phyloP scores from a whole-genome alignment of 2,113 vertebrate genomes.

The Miniopterus natalensis region DNA sequence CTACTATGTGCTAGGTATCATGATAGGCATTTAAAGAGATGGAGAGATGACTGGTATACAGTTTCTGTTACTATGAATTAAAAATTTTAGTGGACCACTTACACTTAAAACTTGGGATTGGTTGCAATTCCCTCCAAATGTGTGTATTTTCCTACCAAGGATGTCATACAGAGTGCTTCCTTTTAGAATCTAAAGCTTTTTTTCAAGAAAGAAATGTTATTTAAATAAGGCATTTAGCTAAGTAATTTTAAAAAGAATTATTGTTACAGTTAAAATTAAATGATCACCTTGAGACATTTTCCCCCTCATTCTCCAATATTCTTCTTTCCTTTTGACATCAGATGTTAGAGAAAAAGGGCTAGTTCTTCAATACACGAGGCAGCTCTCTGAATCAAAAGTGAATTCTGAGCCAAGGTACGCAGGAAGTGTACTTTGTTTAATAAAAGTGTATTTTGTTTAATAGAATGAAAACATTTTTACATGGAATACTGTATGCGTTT shows the following conservation, averaged over 20 bases:
- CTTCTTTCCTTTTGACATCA: neutral
- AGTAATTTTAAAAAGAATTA: constrained; percentile 36
- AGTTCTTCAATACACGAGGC: neutral
- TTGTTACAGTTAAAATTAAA: neutral
- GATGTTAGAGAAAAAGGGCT: neutral
- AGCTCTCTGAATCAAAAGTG: neutral
- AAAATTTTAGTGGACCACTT: neutral
- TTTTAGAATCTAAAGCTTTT: neutral
- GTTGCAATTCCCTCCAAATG: neutral
- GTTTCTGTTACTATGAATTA: neutral
- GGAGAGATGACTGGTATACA: neutral
- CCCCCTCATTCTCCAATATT: neutral
- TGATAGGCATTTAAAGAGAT: neutral
- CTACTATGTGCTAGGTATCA: neutral
- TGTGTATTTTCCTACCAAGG: neutral
- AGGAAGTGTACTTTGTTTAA: neutral
- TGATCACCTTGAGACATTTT: neutral
- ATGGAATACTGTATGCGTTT: neutral
- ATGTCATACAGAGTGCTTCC: neutral
- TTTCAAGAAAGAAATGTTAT: neutral
- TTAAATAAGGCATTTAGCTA: constrained; percentile 39
- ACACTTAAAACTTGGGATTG: neutral
- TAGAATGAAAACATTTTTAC: neutral
- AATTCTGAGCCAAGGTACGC: neutral
- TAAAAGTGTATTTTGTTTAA: neutral